Evolutionary conservation across 1,140 invertebrate species (phyloP).

Genomic region (Drosophila sp.): DNA sequence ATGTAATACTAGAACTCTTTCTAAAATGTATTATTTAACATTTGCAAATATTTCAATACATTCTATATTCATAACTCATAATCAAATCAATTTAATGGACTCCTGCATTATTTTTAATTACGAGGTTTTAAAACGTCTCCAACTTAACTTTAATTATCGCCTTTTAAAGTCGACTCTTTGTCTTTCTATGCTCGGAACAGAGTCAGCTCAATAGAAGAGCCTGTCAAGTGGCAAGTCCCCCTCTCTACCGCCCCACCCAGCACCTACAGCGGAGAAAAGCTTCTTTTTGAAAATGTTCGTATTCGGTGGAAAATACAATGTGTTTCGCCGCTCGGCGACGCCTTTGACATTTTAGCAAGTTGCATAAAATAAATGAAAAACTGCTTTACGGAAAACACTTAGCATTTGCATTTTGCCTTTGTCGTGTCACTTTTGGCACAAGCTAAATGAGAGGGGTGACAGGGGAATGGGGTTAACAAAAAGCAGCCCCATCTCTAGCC

Average conservation of each 20-base stretch:
- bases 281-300: slow-evolving; percentile 47
- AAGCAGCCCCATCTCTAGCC: background rate
- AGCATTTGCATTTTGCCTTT: slow-evolving; percentile 70
- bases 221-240: slow-evolving; percentile 22
- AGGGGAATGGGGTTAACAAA: slow-evolving; percentile 5
- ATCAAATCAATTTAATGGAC: slow-evolving; percentile 2
- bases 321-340: slow-evolving; percentile 16
- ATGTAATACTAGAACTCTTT: no score
- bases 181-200: background rate
- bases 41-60: no score
- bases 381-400: slow-evolving; percentile 61
- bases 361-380: slow-evolving; percentile 81
- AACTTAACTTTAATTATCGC: slow-evolving; percentile 2
- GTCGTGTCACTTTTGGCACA: slow-evolving; percentile 52
- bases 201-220: background rate
- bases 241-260: background rate
- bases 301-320: slow-evolving; percentile 13
- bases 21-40: no score
- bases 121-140: no score
- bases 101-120: no score
- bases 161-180: slow-evolving; percentile 11
- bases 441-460: slow-evolving; percentile 44
- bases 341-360: slow-evolving; percentile 76
- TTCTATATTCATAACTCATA: background rate
- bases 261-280: background rate